Base-by-base conservation (phyloP, 2,797 vertebrate genomes). In the Discoglossus pictus region DNA sequence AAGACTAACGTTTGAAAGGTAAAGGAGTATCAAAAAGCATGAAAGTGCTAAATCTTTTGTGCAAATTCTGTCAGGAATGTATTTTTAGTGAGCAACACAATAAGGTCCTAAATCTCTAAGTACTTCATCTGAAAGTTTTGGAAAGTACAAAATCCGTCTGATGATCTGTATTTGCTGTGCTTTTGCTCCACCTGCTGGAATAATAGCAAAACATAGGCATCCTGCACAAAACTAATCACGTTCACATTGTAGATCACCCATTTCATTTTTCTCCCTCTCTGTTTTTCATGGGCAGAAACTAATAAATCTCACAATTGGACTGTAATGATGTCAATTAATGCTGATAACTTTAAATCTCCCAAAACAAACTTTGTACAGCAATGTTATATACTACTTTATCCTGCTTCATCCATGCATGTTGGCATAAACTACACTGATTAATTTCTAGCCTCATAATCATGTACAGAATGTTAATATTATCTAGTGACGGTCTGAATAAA, bases 271-370 rank as follows among this genome's bases (percentile, higher is more conserved):
- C 61, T 50, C 18, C 44, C 51, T 40, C 67, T 36, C 24, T 70
- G 34, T 70, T 62, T 69, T 56, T 62, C 59, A 56, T 16, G 63
- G 50, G 61, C 21, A 63, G 52, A 6, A 51, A 50, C 61, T 64
- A 71, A 58, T 64, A 64, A 56, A 71, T 71, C 60, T 64, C 60
- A 71, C 52, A 71, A 58, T 71, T 71, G 52, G 60, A 58, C 52
- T 58, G 52, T 58, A 64, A 71, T 71, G 44, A 64, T 71, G 61
- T 48, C 60, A 63, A 58, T 70, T 70, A 70, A 43, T 42, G 63
- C 35, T 17, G 51, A 58, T 63, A 70, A 70, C 51, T 62, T 63
- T 70, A 70, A 62, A 62, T 63, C 66, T 61, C 43, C 42, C 51
- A 70, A 56, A 70, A 63, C 39, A 61, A 63, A 63, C 59, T 70